Conservation (phyloP, 2,888 invertebrate genomes). For the Apotomis betuletana region DNA sequence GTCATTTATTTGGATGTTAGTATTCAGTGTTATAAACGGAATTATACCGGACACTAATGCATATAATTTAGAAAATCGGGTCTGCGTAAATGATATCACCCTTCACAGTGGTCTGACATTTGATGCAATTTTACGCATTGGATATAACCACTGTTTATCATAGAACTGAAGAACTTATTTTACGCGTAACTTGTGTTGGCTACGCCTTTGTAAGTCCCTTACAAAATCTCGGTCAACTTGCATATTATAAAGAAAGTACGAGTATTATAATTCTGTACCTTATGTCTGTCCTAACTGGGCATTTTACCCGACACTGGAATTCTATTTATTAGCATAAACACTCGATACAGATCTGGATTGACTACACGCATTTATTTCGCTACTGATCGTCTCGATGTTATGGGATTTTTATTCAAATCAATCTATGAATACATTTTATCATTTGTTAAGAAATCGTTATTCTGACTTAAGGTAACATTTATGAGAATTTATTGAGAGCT, state of each 20-base stretch:
- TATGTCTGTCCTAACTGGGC: neutral
- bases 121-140: neutral
- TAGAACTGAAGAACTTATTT: no score
- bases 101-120: neutral
- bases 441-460: slow-evolving; percentile 36
- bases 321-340: slow-evolving; percentile 22
- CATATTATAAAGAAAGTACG: neutral
- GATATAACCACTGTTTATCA: no score
- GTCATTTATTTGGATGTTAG: no score
- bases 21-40: no score
- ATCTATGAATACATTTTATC: slow-evolving; percentile 29
- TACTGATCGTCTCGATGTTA: slow-evolving; percentile 34
- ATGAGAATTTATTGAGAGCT: slow-evolving; percentile 25
- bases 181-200: no score
- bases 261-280: neutral
- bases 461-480: slow-evolving; percentile 25
- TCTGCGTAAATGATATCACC: no score
- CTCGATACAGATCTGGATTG: slow-evolving; percentile 36
- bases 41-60: no score
- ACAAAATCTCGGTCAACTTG: neutral
- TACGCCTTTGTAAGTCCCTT: neutral
- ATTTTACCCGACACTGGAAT: slow-evolving; percentile 25
- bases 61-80: no score
- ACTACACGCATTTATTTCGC: slow-evolving; percentile 28
- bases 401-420: slow-evolving; percentile 40